Evolutionary conservation across 2,113 vertebrate species (phyloP), one percentile per base, ranked within the genome.

Genomic region (Nipponia nippon): DNA sequence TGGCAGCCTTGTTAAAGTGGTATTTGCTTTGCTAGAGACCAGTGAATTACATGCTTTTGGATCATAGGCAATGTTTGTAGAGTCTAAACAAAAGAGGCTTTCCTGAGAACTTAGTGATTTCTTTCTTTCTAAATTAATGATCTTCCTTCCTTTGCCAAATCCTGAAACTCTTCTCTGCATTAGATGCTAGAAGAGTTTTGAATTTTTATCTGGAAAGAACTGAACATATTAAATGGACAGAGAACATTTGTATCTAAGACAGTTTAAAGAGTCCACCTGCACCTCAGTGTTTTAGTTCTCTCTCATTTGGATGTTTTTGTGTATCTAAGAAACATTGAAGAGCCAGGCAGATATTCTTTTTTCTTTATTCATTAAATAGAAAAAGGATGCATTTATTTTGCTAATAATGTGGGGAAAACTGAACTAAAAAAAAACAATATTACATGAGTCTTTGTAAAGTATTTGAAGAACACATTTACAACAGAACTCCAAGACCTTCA

Each of bases 101-200:
- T 95, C 91, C 71, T 93, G 93, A 97, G 92, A 97, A 96, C 91
- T 93, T 91, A 66, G 90, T 81, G 66, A 89, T 95, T 98, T 97
- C 76, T 97, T 97, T 98, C 97, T 78, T 87, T 98, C 96, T 96
- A 53, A 97, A 98, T 98, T 96, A 97, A 97, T 98, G 94, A 52
- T 97, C 95, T 90, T 94, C 76, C 77, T 87, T 91, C 47, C 82
- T 96, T 97, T 97, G 97, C 98, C 98, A 98, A 97, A 96, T 95
- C 71, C 84, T 90, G 67, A 96, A 96, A 95, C 96, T 85, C 91
- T 94, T 97, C 93, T 96, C 94, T 95, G 52, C 42, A 69, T 93
- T 94, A 95, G 94, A 95, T 97, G 97, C 98, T 96, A 97, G 95
- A 97, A 97, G 86, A 96, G 78, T 95, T 98, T 96, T 94, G 95